A percentile compares a stretch with the other conserved stretches of the same genome.
phyloP scores from a whole-genome alignment of 1,140 invertebrate genomes.

The Lepidurus couesii region DNA sequence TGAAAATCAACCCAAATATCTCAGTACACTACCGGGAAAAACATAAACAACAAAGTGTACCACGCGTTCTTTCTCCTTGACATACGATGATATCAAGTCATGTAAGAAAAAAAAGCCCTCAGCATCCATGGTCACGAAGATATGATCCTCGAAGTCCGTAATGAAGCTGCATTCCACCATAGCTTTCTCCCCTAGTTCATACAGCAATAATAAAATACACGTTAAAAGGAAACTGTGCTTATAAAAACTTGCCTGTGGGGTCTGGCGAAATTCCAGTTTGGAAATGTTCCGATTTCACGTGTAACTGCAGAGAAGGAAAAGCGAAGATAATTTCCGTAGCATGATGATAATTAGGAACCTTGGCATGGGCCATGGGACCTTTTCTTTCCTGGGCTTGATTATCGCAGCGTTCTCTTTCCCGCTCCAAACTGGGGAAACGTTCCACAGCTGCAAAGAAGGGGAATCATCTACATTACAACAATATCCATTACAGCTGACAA shows the following conservation, averaged over 20 bases:
- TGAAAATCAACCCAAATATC: background rate
- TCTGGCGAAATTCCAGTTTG: constrained; percentile 67
- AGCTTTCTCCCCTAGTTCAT: constrained; percentile 47
- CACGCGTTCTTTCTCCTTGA: constrained; percentile 82
- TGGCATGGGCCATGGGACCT: constrained; percentile 42
- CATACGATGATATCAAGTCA: constrained; percentile 91
- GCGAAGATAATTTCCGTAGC: constrained; percentile 92
- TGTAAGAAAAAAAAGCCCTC: constrained; percentile 97
- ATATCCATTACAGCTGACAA: constrained; percentile 29
- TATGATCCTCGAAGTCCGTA: constrained; percentile 96
- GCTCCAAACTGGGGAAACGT: constrained; percentile 77
- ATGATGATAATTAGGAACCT: constrained; percentile 75
- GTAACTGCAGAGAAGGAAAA: constrained; percentile 81
- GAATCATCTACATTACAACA: constrained; percentile 23
- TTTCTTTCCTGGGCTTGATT: constrained; percentile 41
- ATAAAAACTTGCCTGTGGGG: constrained; percentile 52
- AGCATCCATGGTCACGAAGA: constrained; percentile 94
- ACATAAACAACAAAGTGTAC: constrained; percentile 45
- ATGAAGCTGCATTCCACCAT: constrained; percentile 93
- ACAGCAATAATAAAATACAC: constrained; percentile 44
- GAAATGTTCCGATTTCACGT: constrained; percentile 87
- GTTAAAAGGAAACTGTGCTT: constrained; percentile 35
- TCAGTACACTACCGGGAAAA: background rate
- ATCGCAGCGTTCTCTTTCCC: constrained; percentile 48
- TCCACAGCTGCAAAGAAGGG: constrained; percentile 64